Base-by-base conservation (phyloP, 2,113 vertebrate species). In the Zosterops lateralis region DNA sequence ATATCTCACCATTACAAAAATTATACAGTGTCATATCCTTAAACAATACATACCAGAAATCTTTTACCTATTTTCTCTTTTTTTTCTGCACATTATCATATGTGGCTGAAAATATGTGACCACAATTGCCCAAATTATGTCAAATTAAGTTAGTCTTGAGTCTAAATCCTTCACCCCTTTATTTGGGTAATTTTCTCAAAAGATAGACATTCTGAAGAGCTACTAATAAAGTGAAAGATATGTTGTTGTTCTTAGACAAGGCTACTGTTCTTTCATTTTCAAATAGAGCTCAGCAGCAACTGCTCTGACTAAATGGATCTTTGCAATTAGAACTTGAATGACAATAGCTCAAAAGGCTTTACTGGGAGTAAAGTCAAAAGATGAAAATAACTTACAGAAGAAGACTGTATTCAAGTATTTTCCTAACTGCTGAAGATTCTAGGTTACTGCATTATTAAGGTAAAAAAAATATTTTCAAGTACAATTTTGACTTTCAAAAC, bases 11-110 rank as follows among this genome's bases (percentile, higher is more conserved):
- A 29, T 45, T 65, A 48, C 7, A n/a, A 24, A 78, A 78, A 61
- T 68, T 24, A 12, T 53, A 57, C 0, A 0, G 7, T 15, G 17
- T 32, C 44, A 31, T 13, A 7, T 13, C 11, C 31, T 65, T 68
- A 61, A 65, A 75, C 0, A 5, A 22, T 54, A 32, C 6, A 68
- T 36, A 7, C 34, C 21, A 72, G 9, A 9, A 65, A 45, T 26
- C 4, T 25, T 47, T 34, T 77, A 80, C 17, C 10, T 45, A 14
- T 68, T 50, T 17, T 6, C 3, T 26, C 51, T 54, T 54, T 53
- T 29, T 31, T 54, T 60, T 60, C 34, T 48, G 8, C 31, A 44
- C 19, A 48, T 56, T 62, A 38, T 72, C 34, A 38, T 24, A 17
- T 17, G 5, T 62, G 9, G 12, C 17, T 32, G 4, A 26, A 86